phyloP scores from a whole-genome alignment of 1,140 invertebrate genomes.

The Helicoverpa zea region DNA sequence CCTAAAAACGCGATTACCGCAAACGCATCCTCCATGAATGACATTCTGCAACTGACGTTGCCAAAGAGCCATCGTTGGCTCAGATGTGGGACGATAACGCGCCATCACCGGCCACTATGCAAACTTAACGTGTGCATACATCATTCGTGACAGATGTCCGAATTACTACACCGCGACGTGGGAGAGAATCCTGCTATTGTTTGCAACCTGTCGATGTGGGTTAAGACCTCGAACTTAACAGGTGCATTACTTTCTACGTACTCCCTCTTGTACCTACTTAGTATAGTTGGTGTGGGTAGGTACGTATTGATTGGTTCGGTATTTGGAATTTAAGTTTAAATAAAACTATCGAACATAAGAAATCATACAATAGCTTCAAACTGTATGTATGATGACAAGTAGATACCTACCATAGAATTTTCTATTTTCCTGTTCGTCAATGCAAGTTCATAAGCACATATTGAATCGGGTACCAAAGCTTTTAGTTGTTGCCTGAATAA shows the following conservation, averaged over 20 bases:
- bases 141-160: conserved; percentile 70
- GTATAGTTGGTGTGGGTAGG: no score
- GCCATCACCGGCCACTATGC: conserved; percentile 32
- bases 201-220: conserved; percentile 42
- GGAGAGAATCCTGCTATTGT: conserved; percentile 45
- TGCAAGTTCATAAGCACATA: no score
- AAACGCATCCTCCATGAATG: not conserved
- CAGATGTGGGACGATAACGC: conserved; percentile 47
- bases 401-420: no score
- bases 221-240: conserved; percentile 21
- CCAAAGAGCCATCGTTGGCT: conserved; percentile 2
- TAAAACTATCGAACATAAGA: no score
- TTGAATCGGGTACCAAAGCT: no score
- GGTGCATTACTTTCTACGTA: conserved; percentile 26
- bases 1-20: not conserved
- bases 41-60: conserved; percentile 23
- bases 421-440: no score
- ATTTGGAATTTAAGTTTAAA: no score
- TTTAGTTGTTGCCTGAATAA: no score
- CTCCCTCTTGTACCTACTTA: no score
- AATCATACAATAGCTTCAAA: no score
- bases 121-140: conserved; percentile 56
- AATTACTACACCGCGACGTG: conserved; percentile 59
- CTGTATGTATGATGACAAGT: no score
- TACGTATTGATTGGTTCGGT: no score